Evolutionary conservation across 2,888 invertebrate species (phyloP).

Genomic region (Esperia sulphurella): DNA sequence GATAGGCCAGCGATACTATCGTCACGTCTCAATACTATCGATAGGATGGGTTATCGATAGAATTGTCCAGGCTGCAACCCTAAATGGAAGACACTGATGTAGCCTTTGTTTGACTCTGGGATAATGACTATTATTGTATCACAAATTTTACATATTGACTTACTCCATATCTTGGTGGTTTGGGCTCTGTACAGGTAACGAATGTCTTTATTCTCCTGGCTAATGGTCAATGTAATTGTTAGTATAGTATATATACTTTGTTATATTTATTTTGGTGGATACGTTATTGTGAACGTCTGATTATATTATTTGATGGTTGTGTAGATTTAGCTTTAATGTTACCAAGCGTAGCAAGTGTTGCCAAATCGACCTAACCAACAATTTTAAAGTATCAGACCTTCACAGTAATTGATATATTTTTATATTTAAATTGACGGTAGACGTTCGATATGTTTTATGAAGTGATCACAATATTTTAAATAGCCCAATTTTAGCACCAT

Average conservation of each 20-base stretch:
- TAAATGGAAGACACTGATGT: neutral
- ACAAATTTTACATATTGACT: conserved; percentile 17
- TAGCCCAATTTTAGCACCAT: conserved; percentile 25
- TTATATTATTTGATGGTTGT: too few species aligned
- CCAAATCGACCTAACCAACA: too few species aligned
- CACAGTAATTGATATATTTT: conserved; percentile 31
- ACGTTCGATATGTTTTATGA: conserved; percentile 27
- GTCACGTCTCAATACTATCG: too few species aligned
- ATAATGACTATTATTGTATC: too few species aligned
- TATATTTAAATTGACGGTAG: conserved; percentile 40
- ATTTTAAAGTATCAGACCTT: conserved; percentile 38
- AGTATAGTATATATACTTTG: conserved; percentile 13
- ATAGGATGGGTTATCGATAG: conserved; percentile 23
- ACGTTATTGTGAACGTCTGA: too few species aligned
- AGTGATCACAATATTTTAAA: conserved; percentile 18
- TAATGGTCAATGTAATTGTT: conserved; percentile 28
- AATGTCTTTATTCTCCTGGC: conserved; percentile 9
- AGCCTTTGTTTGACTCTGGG: neutral
- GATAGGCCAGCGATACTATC: too few species aligned
- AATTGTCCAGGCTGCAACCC: conserved; percentile 7
- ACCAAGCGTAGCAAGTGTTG: too few species aligned
- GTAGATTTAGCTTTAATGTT: too few species aligned
- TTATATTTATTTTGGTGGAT: too few species aligned
- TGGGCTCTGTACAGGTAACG: conserved; percentile 23
- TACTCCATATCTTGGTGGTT: conserved; percentile 47